phyloP scores from a whole-genome alignment of 1,140 invertebrate species.

The Pissodes strobi region DNA sequence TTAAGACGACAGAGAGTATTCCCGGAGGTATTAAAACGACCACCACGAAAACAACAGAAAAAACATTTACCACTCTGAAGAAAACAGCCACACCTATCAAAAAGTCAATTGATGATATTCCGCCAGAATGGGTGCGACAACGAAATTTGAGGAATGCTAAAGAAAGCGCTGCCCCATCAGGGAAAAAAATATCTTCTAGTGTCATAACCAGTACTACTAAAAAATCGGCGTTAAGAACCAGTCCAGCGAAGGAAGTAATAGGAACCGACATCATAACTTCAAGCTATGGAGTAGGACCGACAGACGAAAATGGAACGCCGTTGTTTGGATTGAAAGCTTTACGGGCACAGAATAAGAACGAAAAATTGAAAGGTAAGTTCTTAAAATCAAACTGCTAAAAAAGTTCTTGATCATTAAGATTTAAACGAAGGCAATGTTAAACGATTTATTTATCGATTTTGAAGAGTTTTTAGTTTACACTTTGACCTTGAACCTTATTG shows the following conservation, averaged over 20 bases:
- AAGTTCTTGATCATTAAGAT: too few species aligned
- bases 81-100: conserved; percentile 39
- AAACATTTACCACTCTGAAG: conserved; percentile 40
- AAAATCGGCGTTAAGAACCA: conserved; percentile 35
- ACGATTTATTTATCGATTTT: too few species aligned
- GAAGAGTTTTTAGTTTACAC: too few species aligned
- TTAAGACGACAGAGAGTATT: conserved; percentile 19
- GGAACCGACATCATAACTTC: conserved; percentile 71
- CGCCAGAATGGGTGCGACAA: conserved; percentile 52
- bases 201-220: conserved; percentile 36
- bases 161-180: conserved; percentile 30
- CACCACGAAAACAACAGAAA: conserved; percentile 33
- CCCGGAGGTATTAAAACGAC: conserved; percentile 23
- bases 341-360: conserved; percentile 64
- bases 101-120: conserved; percentile 39
- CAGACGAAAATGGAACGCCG: conserved; percentile 75
- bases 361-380: conserved; percentile 62
- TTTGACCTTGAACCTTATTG: too few species aligned
- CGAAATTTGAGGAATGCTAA: conserved; percentile 47
- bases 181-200: conserved; percentile 26
- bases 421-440: too few species aligned
- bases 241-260: conserved; percentile 47
- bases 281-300: conserved; percentile 79
- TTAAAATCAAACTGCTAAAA: too few species aligned
- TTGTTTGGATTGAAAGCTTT: conserved; percentile 76